A percentile compares a stretch with the other conserved stretches of the same genome.
phyloP scores from a whole-genome alignment of 2,113 vertebrate species.

The Chlamydotis undulata region DNA sequence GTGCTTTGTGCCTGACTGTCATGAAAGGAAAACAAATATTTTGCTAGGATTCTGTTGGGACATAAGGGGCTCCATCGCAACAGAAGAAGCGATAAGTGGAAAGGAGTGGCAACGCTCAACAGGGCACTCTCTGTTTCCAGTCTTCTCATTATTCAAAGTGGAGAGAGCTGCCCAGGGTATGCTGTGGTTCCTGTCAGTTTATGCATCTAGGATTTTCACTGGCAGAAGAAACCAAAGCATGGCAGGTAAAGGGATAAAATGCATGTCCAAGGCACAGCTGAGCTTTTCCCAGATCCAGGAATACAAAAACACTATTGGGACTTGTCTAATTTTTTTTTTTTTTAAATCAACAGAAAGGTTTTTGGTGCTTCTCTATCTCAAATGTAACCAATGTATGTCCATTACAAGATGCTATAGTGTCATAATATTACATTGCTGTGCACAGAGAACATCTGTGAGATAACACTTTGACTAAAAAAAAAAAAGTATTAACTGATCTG shows the following conservation, averaged over 20 bases:
- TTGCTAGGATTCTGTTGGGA: neutral
- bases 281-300: neutral
- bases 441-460: neutral
- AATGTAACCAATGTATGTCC: neutral
- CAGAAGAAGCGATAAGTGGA: neutral
- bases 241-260: neutral
- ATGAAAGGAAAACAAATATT: neutral
- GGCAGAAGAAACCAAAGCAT: neutral
- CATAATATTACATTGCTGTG: neutral
- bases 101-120: neutral
- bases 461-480: neutral
- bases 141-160: neutral
- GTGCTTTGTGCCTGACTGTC: neutral
- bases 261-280: neutral
- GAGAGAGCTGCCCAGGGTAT: neutral
- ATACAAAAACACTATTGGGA: neutral
- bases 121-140: neutral
- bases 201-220: neutral
- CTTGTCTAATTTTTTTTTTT: neutral
- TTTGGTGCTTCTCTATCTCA: neutral
- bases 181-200: neutral
- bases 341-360: neutral
- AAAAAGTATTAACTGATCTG: neutral
- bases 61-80: neutral
- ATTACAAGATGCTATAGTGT: neutral